Evolutionary conservation across 2,888 invertebrate species (phyloP).

Genomic region (Nezara viridula): DNA sequence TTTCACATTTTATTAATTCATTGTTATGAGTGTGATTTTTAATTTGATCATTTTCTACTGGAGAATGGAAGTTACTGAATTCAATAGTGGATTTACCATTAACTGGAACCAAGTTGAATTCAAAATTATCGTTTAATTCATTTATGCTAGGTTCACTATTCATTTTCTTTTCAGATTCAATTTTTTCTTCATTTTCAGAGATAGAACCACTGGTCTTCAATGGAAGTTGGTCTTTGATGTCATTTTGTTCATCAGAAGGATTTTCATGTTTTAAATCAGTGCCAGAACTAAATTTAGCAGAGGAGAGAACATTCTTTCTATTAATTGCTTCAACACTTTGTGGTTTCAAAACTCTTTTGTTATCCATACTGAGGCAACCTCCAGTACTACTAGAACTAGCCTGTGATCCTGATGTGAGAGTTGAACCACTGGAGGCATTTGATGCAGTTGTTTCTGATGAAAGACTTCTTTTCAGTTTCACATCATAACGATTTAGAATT

Average conservation of each 20-base stretch:
- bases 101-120: conserved; percentile 36
- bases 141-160: conserved; percentile 69
- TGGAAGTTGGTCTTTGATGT: conserved; percentile 29
- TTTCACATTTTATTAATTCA: conserved; percentile 50
- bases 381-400: conserved; percentile 69
- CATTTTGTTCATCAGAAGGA: conserved; percentile 67
- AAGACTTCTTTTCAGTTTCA: conserved; percentile 75
- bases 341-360: conserved; percentile 80
- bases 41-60: not conserved
- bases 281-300: conserved; percentile 88
- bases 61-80: conserved; percentile 13
- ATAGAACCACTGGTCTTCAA: not conserved
- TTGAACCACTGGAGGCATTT: conserved; percentile 76
- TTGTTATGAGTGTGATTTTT: conserved; percentile 40
- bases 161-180: conserved; percentile 68
- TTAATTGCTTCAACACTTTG: conserved; percentile 88
- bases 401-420: conserved; percentile 81
- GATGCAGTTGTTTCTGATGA: conserved; percentile 83
- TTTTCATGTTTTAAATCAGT: conserved; percentile 75
- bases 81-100: conserved; percentile 36
- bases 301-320: conserved; percentile 87
- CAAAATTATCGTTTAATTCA: conserved; percentile 67
- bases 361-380: conserved; percentile 72
- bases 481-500: conserved; percentile 61
- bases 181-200: conserved; percentile 69